Evolutionary conservation across 2,113 vertebrate species (phyloP).

Genomic region (Thymallus thymallus): DNA sequence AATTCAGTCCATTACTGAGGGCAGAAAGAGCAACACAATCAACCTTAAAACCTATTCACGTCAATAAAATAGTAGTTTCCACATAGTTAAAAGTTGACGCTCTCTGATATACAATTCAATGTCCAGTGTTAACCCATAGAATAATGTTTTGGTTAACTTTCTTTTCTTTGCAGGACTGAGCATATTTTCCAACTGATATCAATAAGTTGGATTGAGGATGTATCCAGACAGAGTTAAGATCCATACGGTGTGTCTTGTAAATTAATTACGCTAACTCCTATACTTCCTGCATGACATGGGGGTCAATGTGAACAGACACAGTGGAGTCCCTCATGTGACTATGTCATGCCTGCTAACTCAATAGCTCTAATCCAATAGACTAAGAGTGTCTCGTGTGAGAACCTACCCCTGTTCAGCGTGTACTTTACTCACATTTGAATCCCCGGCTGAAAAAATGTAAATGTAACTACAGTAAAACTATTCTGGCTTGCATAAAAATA

Average conservation of each 20-base stretch:
- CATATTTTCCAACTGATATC: background rate
- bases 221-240: background rate
- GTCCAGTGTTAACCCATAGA: too few relatives aligned
- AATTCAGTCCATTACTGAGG: slow-evolving; percentile 95
- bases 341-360: slow-evolving; percentile 62
- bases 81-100: background rate
- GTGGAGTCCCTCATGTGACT: slow-evolving; percentile 57
- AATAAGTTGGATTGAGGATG: background rate
- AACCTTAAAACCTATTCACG: background rate
- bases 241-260: slow-evolving; percentile 1
- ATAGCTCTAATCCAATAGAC: slow-evolving; percentile 66
- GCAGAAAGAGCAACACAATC: slow-evolving; percentile 32
- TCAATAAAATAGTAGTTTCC: background rate
- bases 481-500: background rate
- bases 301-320: background rate
- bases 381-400: slow-evolving; percentile 36
- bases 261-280: background rate
- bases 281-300: background rate
- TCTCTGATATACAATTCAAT: too few relatives aligned
- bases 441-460: background rate
- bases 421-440: background rate
- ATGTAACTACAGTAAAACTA: background rate
- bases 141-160: too few relatives aligned
- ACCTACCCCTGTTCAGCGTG: background rate
- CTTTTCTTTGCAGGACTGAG: too few relatives aligned